Evolutionary conservation across 2,888 invertebrate genomes (phyloP), one percentile per base, ranked within the genome.

Genomic region (Biston betularia): DNA sequence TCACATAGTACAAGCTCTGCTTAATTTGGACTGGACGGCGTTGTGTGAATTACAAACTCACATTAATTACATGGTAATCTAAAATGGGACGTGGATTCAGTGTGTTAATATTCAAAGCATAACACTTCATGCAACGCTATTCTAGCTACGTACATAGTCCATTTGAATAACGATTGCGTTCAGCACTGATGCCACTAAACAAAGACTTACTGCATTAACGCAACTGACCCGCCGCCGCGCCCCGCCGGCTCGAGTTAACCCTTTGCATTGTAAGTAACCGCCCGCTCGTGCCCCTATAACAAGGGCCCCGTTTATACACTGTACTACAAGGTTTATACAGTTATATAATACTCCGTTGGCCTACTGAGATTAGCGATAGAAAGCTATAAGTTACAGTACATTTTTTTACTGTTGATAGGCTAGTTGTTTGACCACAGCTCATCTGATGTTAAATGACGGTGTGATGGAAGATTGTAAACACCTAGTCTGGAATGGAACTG

Each of bases 231-330:
- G n/a, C 40, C 57, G 15, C 42, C 63, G 40, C 24, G 24, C 24
- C 24, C 24, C 24, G 7, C 50, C 10, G 7, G 49, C 55, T 60
- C 65, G 50, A 61, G 45, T 60, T 61, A 61, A 65, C 60, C 65
- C 55, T 65, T 49, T 48, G 65, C 60, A 65, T 60, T 61, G 56
- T 61, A 60, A 65, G 60, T 55, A 65, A 45, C 8, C 52, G 24
- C n/a, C 56, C 52, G 33, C 48, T 40, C 54, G 38, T 15, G 24
- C 24, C 58, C 24, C 42, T 40, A n/a, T 24, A 24, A 24, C 24
- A 24, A 24, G 24, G 40, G 54, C 42, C 15, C 40, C 34, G 5
- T 50, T 14, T 5, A 50, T 8, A 9, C n/a, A 12, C 12, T 42
- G 42, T 42, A 42, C 42, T 44, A 44, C 14, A 0, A 24, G 1